phyloP scores from a whole-genome alignment of 2,113 vertebrate species.

The Poicephalus meyeri region DNA sequence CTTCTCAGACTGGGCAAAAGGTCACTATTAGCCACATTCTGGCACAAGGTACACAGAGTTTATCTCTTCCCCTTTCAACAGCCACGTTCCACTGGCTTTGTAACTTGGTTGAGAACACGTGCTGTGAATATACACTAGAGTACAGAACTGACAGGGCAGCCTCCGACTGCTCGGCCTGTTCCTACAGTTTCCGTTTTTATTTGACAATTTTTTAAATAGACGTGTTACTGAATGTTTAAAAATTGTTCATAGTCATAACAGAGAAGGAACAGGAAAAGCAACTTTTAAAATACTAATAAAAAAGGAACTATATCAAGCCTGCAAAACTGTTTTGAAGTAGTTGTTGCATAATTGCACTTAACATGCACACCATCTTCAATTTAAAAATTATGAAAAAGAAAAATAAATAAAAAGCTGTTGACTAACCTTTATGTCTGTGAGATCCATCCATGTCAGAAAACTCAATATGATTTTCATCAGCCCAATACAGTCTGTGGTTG shows the following conservation, averaged over 20 bases:
- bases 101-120: background rate
- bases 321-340: background rate
- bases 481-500: conserved; percentile 95
- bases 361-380: background rate
- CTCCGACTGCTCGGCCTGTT: background rate
- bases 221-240: background rate
- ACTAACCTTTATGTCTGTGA: conserved; percentile 89
- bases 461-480: conserved; percentile 95
- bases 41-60: background rate
- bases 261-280: background rate
- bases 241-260: background rate
- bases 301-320: background rate
- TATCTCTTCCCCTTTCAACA: background rate
- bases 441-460: conserved; percentile 95
- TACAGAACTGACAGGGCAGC: background rate
- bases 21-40: background rate
- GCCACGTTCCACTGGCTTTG: background rate
- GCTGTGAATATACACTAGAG: background rate
- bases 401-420: background rate
- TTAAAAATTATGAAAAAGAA: background rate
- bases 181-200: background rate
- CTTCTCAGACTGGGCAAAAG: background rate
- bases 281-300: background rate
- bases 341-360: background rate
- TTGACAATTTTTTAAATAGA: background rate